Base-by-base conservation (phyloP, 2,888 invertebrate species). In the Lycophotia porphyrea region DNA sequence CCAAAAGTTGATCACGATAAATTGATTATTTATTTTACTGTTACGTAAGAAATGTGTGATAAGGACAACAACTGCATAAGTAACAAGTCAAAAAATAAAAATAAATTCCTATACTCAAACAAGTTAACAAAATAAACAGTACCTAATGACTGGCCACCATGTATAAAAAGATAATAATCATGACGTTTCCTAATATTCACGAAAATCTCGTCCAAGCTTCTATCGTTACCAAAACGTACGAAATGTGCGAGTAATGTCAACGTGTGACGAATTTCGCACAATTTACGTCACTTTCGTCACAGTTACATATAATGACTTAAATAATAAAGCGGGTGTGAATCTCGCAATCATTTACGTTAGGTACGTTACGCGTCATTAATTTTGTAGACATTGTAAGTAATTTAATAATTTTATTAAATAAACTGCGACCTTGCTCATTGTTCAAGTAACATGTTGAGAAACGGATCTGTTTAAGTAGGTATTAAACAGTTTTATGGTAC, bases 191-290 rank as follows among this genome's bases (percentile, higher is more conserved):
- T 44, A 75, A 67, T 24, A 52, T 55, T 5, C 44, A 71, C 68
- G 61, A 74, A 82, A 69, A 75, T 75, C 42, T 61, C 60, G 21
- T 47, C 34, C 5, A 69, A 60, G 15, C 21, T 31, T 24, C 15
- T 21, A 63, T n/a, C 11, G 18, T 74, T 39, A 78, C 52, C 44
- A 52, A 64, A 63, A 67, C 31, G 44, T n/a, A 69, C 8, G 34
- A 74, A 67, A 60, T 68, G 47, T 81, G 36, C 42, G 42, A 71
- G 49, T 55, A 24, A 63, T 74, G 71, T 36, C 82, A 76, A 61
- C 36, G 76, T 82, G 78, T 76, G 71, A 78, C 75, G 61, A 76
- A 86, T 78, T 60, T 63, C 65, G 52, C 72, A 74, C 69, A 44
- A 65, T 75, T 71, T 70, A 36, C 69, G 64, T 69, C 15, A 64